Percentiles rank a stretch among this genome's conserved stretches.
These are phyloP conservation scores for Haemorhous mexicanus DNA, from an alignment of 2,113 vertebrate genomes.

Conservation along the genomic window DNA sequence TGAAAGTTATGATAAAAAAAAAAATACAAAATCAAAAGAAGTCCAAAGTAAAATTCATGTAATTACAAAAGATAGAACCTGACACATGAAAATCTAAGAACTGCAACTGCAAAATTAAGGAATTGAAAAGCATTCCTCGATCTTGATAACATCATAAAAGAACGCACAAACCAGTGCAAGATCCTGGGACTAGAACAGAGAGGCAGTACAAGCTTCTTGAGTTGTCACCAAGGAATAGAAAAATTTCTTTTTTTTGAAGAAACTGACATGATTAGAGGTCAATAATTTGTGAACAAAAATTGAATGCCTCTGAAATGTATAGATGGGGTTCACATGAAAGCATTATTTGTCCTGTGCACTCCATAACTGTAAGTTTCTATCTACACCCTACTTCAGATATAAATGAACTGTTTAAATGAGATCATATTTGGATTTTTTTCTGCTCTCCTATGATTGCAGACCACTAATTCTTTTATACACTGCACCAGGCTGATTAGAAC, in stretches of 20 bases:
- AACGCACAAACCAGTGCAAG: background rate
- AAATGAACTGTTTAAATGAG: background rate
- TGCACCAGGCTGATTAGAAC: background rate
- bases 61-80: background rate
- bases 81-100: background rate
- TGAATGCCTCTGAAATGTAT: background rate
- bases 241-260: background rate
- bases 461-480: background rate
- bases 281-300: background rate
- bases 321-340: background rate
- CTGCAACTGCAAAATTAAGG: background rate
- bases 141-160: background rate
- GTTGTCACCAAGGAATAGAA: background rate
- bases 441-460: background rate
- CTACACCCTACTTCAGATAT: background rate
- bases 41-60: background rate
- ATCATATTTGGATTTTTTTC: background rate
- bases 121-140: background rate
- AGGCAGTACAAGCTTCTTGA: background rate
- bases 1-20: background rate
- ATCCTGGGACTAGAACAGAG: background rate
- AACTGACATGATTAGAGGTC: background rate
- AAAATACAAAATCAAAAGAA: background rate
- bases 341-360: background rate
- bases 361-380: background rate